Percentiles rank a stretch among this genome's conserved stretches.
phyloP scores from a whole-genome alignment of 2,888 invertebrate species.

The Heliconius cydno region DNA sequence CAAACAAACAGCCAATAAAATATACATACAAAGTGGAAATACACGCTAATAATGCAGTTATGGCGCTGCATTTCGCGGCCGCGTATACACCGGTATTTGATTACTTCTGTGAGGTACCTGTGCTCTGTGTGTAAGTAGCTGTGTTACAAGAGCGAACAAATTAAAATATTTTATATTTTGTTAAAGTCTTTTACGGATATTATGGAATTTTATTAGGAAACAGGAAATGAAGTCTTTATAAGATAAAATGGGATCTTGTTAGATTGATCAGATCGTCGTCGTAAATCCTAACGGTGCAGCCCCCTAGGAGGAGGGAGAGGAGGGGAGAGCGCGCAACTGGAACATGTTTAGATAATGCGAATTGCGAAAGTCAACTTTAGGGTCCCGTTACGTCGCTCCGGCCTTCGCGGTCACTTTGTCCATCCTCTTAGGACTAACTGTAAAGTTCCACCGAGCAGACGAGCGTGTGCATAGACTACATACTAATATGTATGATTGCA shows the following conservation, averaged over 20 bases:
- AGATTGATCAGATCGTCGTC: background rate
- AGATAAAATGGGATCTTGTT: background rate
- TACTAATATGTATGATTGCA: background rate
- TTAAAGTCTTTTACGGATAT: too few relatives aligned
- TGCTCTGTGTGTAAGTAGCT: background rate
- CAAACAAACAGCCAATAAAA: constrained; percentile 3
- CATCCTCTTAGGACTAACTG: constrained; percentile 11
- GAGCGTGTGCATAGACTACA: background rate
- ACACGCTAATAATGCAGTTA: background rate
- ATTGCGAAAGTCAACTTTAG: constrained; percentile 15
- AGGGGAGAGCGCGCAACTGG: background rate
- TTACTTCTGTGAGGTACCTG: background rate
- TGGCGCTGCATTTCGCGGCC: background rate
- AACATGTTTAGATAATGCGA: constrained; percentile 16
- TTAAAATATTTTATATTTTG: too few relatives aligned
- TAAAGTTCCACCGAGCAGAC: background rate
- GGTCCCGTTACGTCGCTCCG: constrained; percentile 14
- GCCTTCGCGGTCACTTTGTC: constrained; percentile 5
- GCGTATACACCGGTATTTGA: background rate
- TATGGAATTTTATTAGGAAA: background rate
- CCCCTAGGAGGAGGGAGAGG: background rate
- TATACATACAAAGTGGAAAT: constrained; percentile 22
- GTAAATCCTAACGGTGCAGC: background rate
- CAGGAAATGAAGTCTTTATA: background rate
- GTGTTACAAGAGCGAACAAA: background rate